A percentile compares a stretch with the other conserved stretches of the same genome.
Evolutionary conservation across 2,113 vertebrate species (phyloP).

Genomic region (Cranoglanis bouderius): DNA sequence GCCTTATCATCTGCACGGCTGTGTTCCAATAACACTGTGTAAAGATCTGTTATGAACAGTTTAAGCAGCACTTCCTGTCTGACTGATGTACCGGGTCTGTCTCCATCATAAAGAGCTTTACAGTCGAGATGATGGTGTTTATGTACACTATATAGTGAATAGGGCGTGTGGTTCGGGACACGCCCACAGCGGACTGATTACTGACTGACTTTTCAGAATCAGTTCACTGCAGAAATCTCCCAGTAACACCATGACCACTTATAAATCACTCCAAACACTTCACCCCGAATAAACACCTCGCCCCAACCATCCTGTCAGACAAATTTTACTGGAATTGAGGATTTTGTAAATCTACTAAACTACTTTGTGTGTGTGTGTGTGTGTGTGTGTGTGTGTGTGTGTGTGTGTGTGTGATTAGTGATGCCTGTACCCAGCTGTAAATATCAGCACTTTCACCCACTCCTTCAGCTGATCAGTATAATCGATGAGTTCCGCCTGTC

Average conservation of each 20-base stretch:
- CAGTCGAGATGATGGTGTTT: no score
- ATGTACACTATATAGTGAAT: background rate
- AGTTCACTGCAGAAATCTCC: background rate
- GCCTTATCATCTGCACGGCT: slow-evolving; percentile 4
- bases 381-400: background rate
- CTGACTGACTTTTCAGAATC: background rate
- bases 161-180: background rate
- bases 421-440: background rate
- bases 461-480: background rate
- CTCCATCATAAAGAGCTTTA: background rate
- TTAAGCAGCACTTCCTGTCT: slow-evolving; percentile 15
- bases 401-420: background rate
- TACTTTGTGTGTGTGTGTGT: background rate
- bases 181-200: background rate
- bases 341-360: no score
- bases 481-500: slow-evolving; percentile 8
- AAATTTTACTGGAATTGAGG: no score
- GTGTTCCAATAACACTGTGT: background rate
- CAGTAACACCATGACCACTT: background rate
- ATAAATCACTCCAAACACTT: no score
- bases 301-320: background rate
- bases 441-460: background rate
- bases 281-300: background rate
- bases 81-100: background rate
- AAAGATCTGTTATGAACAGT: slow-evolving; percentile 7